A percentile compares a stretch with the other conserved stretches of the same genome.
These are phyloP conservation scores for Mythimna albipuncta DNA, from an alignment of 2,888 invertebrate genomes.

Conservation along the genomic window DNA sequence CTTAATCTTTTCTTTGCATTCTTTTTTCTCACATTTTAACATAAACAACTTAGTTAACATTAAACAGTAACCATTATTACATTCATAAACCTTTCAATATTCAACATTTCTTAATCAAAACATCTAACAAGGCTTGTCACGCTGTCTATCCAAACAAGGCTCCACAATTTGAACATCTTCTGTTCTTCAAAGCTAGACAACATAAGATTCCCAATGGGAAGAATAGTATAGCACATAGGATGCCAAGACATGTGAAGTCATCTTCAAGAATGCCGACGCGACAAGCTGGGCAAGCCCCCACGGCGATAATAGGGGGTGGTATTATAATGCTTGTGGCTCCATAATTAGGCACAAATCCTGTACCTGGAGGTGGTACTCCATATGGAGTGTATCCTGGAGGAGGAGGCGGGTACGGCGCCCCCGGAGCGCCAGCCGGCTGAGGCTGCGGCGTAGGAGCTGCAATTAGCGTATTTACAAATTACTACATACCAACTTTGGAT, in stretches of 20 bases:
- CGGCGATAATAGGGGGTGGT: conserved; percentile 94
- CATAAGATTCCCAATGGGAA: conserved; percentile 97
- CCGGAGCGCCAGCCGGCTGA: conserved; percentile 62
- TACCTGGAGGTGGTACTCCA: conserved; percentile 77
- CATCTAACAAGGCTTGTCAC: conserved; percentile 56
- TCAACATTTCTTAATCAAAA: conserved; percentile 64
- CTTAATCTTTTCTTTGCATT: background rate
- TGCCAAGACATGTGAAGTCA: conserved; percentile 96
- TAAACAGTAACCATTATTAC: conserved; percentile 59
- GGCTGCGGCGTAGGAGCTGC: conserved; percentile 59
- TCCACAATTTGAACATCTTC: conserved; percentile 96
- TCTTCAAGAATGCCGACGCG: conserved; percentile 96
- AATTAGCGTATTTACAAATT: conserved; percentile 41
- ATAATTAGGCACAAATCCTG: conserved; percentile 90
- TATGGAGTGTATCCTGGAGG: conserved; percentile 91
- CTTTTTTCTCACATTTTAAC: conserved; percentile 30
- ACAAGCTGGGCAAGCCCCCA: conserved; percentile 97
- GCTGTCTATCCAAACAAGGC: conserved; percentile 93
- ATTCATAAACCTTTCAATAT: conserved; percentile 65
- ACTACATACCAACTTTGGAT: conserved; percentile 8
- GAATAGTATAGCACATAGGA: conserved; percentile 95
- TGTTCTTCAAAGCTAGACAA: conserved; percentile 95
- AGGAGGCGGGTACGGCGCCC: conserved; percentile 84
- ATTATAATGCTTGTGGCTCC: conserved; percentile 92
- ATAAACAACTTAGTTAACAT: conserved; percentile 45